Evolutionary conservation across 2,888 invertebrate species (phyloP).

Genomic region (Zhuqinia jingwanae): DNA sequence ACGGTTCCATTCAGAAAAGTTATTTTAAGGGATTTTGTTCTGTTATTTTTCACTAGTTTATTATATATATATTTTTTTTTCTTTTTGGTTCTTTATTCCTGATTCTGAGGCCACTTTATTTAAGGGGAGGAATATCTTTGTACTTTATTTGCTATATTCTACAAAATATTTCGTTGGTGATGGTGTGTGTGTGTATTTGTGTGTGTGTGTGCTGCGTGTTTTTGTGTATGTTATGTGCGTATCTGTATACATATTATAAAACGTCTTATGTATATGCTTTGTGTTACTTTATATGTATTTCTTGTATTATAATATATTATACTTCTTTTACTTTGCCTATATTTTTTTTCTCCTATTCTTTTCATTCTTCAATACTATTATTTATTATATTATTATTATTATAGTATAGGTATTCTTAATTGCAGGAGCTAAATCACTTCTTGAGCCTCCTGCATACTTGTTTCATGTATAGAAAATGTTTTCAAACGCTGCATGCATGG

Average conservation of each 20-base stretch:
- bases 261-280: constrained; percentile 11
- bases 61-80: no score
- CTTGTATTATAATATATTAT: constrained; percentile 45
- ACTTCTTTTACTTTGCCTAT: constrained; percentile 15
- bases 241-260: constrained; percentile 15
- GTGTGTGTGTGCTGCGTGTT: constrained; percentile 34
- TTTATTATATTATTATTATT: no score
- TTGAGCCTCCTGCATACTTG: no score
- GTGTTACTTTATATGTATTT: no score
- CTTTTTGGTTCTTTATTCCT: constrained; percentile 49
- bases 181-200: constrained; percentile 19
- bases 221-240: no score
- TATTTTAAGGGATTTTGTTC: constrained; percentile 51
- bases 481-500: no score
- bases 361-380: constrained; percentile 54
- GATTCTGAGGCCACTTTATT: constrained; percentile 64
- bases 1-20: constrained; percentile 57
- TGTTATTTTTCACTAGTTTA: constrained; percentile 54
- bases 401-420: no score
- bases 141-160: constrained; percentile 53
- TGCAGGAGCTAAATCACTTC: no score
- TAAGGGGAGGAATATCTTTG: constrained; percentile 67
- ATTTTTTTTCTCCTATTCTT: constrained; percentile 55
- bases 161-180: constrained; percentile 46
- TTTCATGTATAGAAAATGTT: no score